Conservation (phyloP, 2,113 vertebrate species). For the Ceuthmochares aereus region DNA sequence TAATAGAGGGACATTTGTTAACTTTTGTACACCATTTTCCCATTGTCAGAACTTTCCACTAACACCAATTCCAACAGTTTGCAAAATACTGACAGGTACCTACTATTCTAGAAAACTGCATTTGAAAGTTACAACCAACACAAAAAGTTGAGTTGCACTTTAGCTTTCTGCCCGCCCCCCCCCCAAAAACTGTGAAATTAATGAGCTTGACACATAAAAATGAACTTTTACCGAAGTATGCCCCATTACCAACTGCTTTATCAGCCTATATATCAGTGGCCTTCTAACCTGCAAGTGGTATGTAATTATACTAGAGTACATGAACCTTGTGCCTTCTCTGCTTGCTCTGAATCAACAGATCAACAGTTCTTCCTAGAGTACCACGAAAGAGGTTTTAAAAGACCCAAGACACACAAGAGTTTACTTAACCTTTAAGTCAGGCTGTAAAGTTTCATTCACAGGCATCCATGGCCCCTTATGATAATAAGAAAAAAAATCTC, state of each 20-base stretch:
- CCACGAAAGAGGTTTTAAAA: background rate
- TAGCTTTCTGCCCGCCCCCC: no score
- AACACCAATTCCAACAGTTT: background rate
- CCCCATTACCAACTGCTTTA: background rate
- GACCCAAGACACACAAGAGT: background rate
- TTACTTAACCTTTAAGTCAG: background rate
- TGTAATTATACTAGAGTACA: background rate
- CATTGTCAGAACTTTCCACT: background rate
- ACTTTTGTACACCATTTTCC: background rate
- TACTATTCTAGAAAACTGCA: background rate
- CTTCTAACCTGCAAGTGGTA: background rate
- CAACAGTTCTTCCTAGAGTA: background rate
- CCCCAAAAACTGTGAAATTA: background rate
- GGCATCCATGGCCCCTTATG: background rate
- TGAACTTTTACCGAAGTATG: background rate
- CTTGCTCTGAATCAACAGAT: background rate
- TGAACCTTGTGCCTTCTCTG: background rate
- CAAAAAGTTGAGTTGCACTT: background rate
- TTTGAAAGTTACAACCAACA: background rate
- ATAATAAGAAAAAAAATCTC: background rate
- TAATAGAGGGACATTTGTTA: background rate
- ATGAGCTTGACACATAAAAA: background rate
- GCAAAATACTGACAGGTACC: background rate
- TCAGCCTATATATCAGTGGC: accelerated
- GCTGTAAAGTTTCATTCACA: background rate